Evolutionary conservation across 2,797 vertebrate genomes (phyloP).

Genomic region (Danio aesculapii): DNA sequence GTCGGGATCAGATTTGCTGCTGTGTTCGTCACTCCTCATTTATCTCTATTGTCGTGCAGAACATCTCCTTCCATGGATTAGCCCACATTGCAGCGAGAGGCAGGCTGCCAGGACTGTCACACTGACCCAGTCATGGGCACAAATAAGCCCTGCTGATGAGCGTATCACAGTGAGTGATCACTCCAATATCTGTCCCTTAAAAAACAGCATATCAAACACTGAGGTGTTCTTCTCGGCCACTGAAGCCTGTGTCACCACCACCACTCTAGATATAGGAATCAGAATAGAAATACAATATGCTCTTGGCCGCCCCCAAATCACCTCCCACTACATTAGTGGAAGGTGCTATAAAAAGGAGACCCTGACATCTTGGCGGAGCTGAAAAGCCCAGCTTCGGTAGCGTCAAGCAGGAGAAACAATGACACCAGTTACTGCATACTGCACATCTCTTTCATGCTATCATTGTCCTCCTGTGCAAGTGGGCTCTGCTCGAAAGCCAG

Average conservation of each 20-base stretch:
- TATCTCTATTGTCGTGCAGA: conserved; percentile 21
- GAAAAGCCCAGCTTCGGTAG: conserved; percentile 63
- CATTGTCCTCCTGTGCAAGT: conserved; percentile 63
- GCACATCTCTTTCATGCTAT: conserved; percentile 63
- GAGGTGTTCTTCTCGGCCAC: conserved; percentile 56
- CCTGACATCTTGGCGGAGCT: conserved; percentile 55
- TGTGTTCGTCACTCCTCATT: conserved; percentile 20
- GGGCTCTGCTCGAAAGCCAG: conserved; percentile 60
- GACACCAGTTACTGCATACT: conserved; percentile 55
- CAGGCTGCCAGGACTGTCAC: conserved; percentile 66
- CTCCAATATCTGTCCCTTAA: conserved; percentile 27
- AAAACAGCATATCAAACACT: conserved; percentile 18
- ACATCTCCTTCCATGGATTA: conserved; percentile 59
- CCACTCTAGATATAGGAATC: conserved; percentile 66
- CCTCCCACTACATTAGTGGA: conserved; percentile 73
- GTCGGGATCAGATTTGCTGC: conserved; percentile 19
- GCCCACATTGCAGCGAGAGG: conserved; percentile 55
- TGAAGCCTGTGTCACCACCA: conserved; percentile 67
- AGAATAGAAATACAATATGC: conserved; percentile 75
- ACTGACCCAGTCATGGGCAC: conserved; percentile 64
- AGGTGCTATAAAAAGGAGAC: conserved; percentile 59
- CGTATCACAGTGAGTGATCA: conserved; percentile 21
- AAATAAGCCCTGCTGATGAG: conserved; percentile 36
- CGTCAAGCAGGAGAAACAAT: conserved; percentile 45
- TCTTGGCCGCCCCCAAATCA: conserved; percentile 66